Conservation (phyloP, 2,888 invertebrate species). For the Drosophila nigritarsus region DNA sequence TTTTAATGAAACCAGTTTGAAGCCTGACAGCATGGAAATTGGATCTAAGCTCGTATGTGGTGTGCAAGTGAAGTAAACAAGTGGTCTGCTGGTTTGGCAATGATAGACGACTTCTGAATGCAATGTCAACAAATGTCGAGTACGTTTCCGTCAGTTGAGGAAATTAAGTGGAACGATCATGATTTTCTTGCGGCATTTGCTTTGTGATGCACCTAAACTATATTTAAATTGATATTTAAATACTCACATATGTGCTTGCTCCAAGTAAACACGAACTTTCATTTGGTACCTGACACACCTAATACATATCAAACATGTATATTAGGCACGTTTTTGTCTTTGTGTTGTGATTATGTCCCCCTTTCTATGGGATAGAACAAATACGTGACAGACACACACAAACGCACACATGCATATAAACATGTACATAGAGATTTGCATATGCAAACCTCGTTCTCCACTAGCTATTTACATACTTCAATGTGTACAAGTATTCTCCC, state of each 20-base stretch:
- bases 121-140: slow-evolving; percentile 38
- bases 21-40: slow-evolving; percentile 49
- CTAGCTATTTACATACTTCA: not conserved
- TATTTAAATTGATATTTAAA: slow-evolving; percentile 12
- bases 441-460: slow-evolving; percentile 15
- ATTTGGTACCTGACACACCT: slow-evolving; percentile 5
- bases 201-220: not conserved
- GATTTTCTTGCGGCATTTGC: slow-evolving; percentile 10
- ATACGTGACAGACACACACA: slow-evolving; percentile 5
- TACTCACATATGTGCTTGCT: not conserved
- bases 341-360: slow-evolving; percentile 9
- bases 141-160: slow-evolving; percentile 39
- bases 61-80: slow-evolving; percentile 25
- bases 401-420: slow-evolving; percentile 1
- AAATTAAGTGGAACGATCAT: slow-evolving; percentile 43
- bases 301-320: not conserved
- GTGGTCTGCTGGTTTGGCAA: slow-evolving; percentile 31
- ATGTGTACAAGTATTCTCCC: not conserved
- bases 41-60: slow-evolving; percentile 14
- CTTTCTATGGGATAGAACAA: not conserved
- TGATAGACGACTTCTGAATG: slow-evolving; percentile 25
- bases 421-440: slow-evolving; percentile 18
- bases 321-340: slow-evolving; percentile 1
- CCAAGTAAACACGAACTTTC: not conserved
- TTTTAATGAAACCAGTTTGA: slow-evolving; percentile 16